Percentiles rank a stretch among this genome's conserved stretches.
phyloP scores from a whole-genome alignment of 2,888 invertebrate genomes.

The Pseudococcus longispinus region DNA sequence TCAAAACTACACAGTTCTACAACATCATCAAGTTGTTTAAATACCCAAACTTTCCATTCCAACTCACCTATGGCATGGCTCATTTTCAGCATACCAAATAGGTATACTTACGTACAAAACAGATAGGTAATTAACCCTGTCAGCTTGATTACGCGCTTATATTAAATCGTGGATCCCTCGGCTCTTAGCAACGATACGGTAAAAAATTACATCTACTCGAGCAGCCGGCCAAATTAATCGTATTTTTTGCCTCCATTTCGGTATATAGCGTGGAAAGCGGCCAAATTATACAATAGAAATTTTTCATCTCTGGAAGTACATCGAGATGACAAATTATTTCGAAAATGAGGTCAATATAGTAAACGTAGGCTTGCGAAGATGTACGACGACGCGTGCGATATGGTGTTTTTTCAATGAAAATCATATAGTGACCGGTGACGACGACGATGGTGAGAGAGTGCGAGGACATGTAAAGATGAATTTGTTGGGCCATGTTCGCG shows the following conservation, averaged over 20 bases:
- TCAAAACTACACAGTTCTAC: background rate
- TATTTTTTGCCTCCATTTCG: background rate
- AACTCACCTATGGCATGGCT: background rate
- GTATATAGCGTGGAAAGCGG: conserved; percentile 13
- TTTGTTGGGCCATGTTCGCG: conserved; percentile 23
- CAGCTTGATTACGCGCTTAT: background rate
- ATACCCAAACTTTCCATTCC: background rate
- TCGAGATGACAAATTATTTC: conserved; percentile 52
- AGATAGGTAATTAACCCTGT: background rate
- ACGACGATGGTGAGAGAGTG: background rate
- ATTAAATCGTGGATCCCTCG: too few species aligned
- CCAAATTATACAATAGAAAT: conserved; percentile 53
- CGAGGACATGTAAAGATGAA: background rate
- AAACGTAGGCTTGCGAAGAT: conserved; percentile 31
- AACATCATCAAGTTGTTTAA: background rate
- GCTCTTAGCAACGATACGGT: background rate
- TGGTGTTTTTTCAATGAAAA: conserved; percentile 39
- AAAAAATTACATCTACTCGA: background rate
- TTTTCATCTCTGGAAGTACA: conserved; percentile 48
- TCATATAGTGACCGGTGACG: background rate
- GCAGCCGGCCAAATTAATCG: background rate
- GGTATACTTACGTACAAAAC: background rate
- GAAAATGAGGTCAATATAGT: conserved; percentile 51
- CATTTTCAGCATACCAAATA: background rate
- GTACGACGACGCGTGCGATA: conserved; percentile 40